phyloP scores from a whole-genome alignment of 2,888 invertebrate genomes.

The Patella ulyssiponensis region DNA sequence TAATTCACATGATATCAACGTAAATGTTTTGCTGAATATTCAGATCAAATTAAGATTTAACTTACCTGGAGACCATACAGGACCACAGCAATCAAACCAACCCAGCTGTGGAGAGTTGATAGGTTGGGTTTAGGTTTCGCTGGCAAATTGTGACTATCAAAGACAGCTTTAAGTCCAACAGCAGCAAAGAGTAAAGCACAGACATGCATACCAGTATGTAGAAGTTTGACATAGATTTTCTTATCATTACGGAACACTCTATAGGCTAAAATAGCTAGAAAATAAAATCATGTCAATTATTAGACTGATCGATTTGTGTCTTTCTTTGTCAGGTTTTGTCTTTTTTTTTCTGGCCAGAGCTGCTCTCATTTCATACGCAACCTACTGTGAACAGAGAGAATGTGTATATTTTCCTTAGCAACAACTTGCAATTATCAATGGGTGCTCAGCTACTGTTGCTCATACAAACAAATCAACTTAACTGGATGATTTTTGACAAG shows the following conservation, averaged over 20 bases:
- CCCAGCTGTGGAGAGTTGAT: slow-evolving; percentile 82
- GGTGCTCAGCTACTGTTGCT: too few species aligned
- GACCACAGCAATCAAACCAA: slow-evolving; percentile 82
- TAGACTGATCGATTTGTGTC: too few species aligned
- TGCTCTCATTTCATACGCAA: too few species aligned
- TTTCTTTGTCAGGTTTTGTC: too few species aligned
- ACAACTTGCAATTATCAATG: too few species aligned
- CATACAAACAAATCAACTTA: too few species aligned
- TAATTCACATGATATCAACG: too few species aligned
- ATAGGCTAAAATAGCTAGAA: slow-evolving; percentile 84
- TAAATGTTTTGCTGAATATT: neutral
- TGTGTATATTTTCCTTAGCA: too few species aligned
- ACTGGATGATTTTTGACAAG: too few species aligned
- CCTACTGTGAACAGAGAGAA: too few species aligned
- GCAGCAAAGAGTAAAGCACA: slow-evolving; percentile 80
- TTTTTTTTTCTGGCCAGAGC: too few species aligned
- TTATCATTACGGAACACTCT: slow-evolving; percentile 81
- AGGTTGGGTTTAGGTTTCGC: slow-evolving; percentile 74
- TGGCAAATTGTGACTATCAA: slow-evolving; percentile 81
- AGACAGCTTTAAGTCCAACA: slow-evolving; percentile 83
- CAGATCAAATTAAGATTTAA: neutral
- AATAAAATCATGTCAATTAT: too few species aligned
- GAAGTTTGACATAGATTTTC: slow-evolving; percentile 83
- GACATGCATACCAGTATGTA: slow-evolving; percentile 82
- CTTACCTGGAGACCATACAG: slow-evolving; percentile 82